These are phyloP conservation scores for Stichopus horrens DNA, from an alignment of 53 echinoderm and acorn worm species.

Conservation along the genomic window DNA sequence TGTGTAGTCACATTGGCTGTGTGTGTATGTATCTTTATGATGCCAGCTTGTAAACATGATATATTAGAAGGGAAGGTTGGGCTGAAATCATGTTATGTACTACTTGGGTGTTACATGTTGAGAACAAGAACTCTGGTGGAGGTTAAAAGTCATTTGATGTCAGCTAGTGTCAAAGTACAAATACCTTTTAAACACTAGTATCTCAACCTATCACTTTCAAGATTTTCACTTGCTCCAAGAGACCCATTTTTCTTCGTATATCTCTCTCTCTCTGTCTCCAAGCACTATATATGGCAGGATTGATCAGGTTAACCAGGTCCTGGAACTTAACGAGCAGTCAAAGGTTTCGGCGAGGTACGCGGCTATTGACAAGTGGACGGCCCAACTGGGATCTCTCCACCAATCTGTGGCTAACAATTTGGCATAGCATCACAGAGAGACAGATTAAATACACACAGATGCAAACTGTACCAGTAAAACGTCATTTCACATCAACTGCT, in stretches of 20 bases:
- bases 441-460: neutral
- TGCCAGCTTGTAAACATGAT: too few species aligned
- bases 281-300: conserved; percentile 99
- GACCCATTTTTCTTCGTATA: neutral
- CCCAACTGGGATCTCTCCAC: conserved; percentile 93
- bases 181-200: too few species aligned
- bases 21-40: too few species aligned
- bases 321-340: conserved; percentile 90
- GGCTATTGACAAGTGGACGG: conserved; percentile 94
- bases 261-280: neutral
- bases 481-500: neutral
- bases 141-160: too few species aligned
- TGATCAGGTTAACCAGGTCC: conserved; percentile 96
- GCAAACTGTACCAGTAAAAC: neutral
- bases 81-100: too few species aligned
- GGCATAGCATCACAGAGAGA: conserved; percentile 51
- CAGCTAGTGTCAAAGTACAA: too few species aligned
- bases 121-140: too few species aligned
- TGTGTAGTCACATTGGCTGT: too few species aligned
- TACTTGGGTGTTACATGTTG: too few species aligned
- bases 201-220: neutral
- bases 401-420: conserved; percentile 98
- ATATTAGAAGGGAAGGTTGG: too few species aligned
- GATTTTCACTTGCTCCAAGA: too few species aligned
- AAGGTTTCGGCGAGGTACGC: conserved; percentile 88